phyloP scores from a whole-genome alignment of 2,113 vertebrate genomes.

The Crocuta crocuta region DNA sequence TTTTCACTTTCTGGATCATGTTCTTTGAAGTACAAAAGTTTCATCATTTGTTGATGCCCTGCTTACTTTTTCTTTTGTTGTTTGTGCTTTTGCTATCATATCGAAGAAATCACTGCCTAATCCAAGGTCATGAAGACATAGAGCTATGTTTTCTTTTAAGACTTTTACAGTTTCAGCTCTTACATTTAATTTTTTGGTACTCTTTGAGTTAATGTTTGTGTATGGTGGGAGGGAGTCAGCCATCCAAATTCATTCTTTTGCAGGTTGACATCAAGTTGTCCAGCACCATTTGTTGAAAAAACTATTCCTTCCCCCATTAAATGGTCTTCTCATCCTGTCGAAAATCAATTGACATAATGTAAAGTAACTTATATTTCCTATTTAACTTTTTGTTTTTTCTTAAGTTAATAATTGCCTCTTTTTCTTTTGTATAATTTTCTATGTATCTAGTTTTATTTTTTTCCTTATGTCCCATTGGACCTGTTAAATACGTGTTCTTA shows the following conservation, averaged over 20 bases:
- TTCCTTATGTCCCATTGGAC: not conserved
- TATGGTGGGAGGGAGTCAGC: not conserved
- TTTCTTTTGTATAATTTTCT: not conserved
- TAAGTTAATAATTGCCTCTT: not conserved
- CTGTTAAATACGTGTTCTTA: not conserved
- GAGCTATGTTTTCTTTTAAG: not conserved
- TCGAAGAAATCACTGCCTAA: not conserved
- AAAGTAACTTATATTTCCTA: not conserved
- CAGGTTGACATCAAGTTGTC: not conserved
- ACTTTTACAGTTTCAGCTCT: not conserved
- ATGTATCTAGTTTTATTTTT: not conserved
- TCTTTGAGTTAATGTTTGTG: not conserved
- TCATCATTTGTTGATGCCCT: not conserved
- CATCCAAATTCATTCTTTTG: not conserved
- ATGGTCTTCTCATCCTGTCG: not conserved
- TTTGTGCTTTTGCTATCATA: not conserved
- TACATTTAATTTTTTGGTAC: not conserved
- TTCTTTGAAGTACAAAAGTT: not conserved
- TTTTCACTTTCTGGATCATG: too few relatives aligned
- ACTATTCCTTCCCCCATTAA: not conserved
- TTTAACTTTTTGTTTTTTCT: not conserved
- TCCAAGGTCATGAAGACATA: not conserved
- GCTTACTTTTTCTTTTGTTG: not conserved
- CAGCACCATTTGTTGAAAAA: not conserved
- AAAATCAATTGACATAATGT: not conserved